Conservation (phyloP, 2,797 vertebrate genomes). For the Cynodonichthys magdalenae region DNA sequence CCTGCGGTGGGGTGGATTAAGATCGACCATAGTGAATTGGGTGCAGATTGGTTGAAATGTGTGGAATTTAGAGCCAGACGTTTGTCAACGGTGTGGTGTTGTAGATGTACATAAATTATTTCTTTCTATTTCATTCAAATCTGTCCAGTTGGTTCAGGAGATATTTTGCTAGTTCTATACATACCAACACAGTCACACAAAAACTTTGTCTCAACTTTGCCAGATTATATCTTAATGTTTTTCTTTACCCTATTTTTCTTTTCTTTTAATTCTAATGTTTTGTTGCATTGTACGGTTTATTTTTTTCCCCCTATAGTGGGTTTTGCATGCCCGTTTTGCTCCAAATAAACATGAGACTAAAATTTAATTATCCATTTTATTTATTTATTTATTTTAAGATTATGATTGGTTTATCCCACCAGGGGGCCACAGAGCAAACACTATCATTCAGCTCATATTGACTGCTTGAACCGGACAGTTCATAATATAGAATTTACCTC, state of each 20-base stretch:
- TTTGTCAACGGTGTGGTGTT: too few species aligned
- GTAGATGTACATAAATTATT: too few species aligned
- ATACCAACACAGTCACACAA: too few species aligned
- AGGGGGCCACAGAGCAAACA: not conserved
- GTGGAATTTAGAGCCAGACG: too few species aligned
- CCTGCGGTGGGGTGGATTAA: too few species aligned
- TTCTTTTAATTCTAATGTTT: not conserved
- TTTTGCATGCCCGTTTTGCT: not conserved
- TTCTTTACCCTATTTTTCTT: not conserved
- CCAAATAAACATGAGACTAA: not conserved
- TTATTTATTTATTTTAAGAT: not conserved
- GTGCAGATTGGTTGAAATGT: too few species aligned
- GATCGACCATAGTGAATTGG: too few species aligned
- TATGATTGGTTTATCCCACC: constrained; percentile 9
- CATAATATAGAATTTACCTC: not conserved
- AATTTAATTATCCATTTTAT: not conserved
- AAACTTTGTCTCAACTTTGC: too few species aligned
- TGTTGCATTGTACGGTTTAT: not conserved
- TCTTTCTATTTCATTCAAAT: too few species aligned
- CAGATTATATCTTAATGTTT: not conserved
- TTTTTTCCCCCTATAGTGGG: too few species aligned
- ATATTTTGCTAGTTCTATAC: too few species aligned
- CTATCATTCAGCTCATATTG: not conserved
- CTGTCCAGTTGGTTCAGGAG: too few species aligned
- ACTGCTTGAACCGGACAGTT: not conserved